A percentile compares a stretch with the other conserved stretches of the same genome.
Evolutionary conservation across 64 coral and sea anemone genomes (phyloP).

Genomic region (Dendronephthya gigantea): DNA sequence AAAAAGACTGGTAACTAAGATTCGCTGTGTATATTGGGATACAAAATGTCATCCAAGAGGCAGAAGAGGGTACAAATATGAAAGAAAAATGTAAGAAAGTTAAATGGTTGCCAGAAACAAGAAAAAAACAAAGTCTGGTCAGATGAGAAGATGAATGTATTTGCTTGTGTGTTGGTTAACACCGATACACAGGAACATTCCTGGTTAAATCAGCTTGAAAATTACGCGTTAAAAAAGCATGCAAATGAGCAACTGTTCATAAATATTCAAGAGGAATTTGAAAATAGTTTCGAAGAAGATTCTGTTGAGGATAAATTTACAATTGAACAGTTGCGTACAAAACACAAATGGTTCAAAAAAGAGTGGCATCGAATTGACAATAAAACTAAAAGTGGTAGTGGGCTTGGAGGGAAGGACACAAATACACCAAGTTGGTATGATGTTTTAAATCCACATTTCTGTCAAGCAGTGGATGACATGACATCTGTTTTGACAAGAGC

Average conservation of each 20-base stretch:
- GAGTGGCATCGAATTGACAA: background rate
- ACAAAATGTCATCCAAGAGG: background rate
- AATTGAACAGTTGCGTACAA: constrained; percentile 5
- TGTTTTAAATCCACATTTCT: background rate
- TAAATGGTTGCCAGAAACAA: background rate
- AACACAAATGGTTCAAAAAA: constrained; percentile 24
- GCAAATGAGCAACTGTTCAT: constrained; percentile 12
- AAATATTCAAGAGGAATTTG: constrained; percentile 13
- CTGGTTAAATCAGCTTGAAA: constrained; percentile 20
- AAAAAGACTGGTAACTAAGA: background rate
- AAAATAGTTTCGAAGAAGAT: background rate
- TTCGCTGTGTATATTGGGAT: too few species aligned
- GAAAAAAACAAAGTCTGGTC: background rate
- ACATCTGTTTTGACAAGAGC: too few species aligned
- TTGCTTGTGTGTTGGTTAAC: background rate
- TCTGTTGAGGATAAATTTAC: background rate
- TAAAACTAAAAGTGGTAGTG: background rate
- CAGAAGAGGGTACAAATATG: background rate
- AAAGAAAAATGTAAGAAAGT: background rate
- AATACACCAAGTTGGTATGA: background rate
- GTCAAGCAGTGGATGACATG: background rate
- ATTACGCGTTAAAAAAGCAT: constrained; percentile 18
- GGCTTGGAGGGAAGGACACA: background rate
- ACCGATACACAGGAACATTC: background rate
- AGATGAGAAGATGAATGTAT: background rate